These are phyloP conservation scores for Formicarius rufipectus DNA, from an alignment of 2,113 vertebrate genomes.

Conservation along the genomic window DNA sequence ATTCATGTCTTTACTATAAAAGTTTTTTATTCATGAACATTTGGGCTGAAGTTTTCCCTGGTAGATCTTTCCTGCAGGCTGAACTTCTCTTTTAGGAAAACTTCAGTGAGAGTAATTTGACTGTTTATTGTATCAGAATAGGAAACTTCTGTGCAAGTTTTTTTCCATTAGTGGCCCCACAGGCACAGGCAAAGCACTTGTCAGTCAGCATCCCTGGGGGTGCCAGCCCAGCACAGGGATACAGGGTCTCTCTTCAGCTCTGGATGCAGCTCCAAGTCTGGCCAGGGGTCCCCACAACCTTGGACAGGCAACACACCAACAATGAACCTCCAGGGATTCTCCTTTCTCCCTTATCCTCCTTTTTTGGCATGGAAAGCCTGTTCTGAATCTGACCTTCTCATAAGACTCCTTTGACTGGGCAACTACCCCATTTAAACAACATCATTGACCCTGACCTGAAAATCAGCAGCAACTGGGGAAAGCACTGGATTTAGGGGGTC, in stretches of 20 bases:
- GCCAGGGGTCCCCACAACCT: not conserved
- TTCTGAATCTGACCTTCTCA: not conserved
- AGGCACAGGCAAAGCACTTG: not conserved
- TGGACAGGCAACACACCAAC: not conserved
- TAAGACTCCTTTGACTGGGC: rapidly evolving
- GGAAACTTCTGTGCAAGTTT: not conserved
- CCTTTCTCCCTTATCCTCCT: not conserved
- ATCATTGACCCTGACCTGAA: not conserved
- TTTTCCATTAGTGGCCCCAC: not conserved
- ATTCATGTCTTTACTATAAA: not conserved
- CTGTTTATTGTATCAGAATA: not conserved
- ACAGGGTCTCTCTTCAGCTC: rapidly evolving
- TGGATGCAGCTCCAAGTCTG: not conserved
- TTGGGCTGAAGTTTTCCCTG: not conserved
- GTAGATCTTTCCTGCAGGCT: not conserved
- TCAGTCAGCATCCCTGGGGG: not conserved
- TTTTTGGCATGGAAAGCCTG: not conserved
- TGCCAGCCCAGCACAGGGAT: not conserved
- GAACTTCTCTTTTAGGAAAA: not conserved
- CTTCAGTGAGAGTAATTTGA: not conserved
- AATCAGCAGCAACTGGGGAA: not conserved
- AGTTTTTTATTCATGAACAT: not conserved
- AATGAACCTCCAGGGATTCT: rapidly evolving
- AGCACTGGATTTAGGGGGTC: not conserved
- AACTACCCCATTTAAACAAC: not conserved